These are phyloP conservation scores for Phylloscopus trochiloides DNA, from an alignment of 2,113 vertebrate genomes.

Conservation along the genomic window DNA sequence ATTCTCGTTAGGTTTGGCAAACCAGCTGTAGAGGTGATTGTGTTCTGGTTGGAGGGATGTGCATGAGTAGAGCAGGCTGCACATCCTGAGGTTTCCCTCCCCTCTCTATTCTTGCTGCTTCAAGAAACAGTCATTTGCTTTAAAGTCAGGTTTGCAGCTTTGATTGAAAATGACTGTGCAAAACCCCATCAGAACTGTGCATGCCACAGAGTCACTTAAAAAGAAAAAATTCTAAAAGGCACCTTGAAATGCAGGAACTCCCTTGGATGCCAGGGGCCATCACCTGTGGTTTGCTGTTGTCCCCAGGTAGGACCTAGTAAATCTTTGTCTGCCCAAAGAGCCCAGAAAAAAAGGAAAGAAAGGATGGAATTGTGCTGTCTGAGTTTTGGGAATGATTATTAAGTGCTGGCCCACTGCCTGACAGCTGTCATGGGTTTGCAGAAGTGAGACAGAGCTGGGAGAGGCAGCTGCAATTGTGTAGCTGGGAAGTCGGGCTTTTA, in stretches of 20 bases:
- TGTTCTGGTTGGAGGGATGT: not conserved
- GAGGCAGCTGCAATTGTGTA: not conserved
- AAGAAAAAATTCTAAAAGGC: not conserved
- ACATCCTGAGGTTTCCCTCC: not conserved
- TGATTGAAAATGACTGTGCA: slow-evolving; percentile 40
- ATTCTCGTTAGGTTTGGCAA: not conserved
- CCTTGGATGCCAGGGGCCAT: not conserved
- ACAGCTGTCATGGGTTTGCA: not conserved
- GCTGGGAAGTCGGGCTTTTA: not conserved
- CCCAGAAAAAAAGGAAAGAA: not conserved
- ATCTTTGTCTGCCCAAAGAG: not conserved
- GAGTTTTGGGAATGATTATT: not conserved
- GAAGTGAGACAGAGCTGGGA: not conserved
- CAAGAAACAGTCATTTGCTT: not conserved
- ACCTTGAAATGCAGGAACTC: not conserved
- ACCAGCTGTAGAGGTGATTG: not conserved
- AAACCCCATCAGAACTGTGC: not conserved
- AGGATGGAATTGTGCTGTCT: not conserved
- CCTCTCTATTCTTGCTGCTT: not conserved
- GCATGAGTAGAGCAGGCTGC: not conserved
- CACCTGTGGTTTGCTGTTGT: not conserved
- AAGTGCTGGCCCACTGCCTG: slow-evolving; percentile 11
- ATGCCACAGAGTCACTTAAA: not conserved
- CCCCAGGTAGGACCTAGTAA: not conserved
- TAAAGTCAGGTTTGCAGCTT: slow-evolving; percentile 14